phyloP scores from a whole-genome alignment of 2,113 vertebrate species.

The Protobothrops flavoviridis region DNA sequence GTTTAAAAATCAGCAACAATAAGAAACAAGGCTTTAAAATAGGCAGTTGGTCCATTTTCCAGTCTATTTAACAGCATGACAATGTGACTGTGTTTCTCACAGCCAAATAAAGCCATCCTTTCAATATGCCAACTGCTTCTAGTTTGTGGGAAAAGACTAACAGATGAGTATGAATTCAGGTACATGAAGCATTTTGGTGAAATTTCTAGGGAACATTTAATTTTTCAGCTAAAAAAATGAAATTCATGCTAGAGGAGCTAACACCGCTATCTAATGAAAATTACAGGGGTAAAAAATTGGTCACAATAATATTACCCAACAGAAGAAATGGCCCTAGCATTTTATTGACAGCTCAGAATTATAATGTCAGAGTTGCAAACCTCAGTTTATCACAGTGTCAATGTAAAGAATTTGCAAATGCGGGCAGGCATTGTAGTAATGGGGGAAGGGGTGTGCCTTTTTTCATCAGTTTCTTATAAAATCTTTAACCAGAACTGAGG shows the following conservation, averaged over 20 bases:
- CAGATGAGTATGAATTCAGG: neutral
- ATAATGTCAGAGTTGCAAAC: neutral
- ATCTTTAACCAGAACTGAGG: neutral
- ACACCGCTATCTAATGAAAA: neutral
- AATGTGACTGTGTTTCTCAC: constrained; percentile 1
- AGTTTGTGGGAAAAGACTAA: neutral
- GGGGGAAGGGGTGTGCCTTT: too few relatives aligned
- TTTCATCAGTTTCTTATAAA: neutral
- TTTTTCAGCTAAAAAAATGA: neutral
- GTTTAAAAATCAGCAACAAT: neutral
- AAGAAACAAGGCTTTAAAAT: constrained; percentile 2
- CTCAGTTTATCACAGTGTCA: neutral
- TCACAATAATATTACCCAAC: neutral
- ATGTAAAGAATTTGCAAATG: neutral
- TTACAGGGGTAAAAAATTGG: neutral
- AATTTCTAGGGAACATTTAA: neutral
- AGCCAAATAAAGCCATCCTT: constrained; percentile 12
- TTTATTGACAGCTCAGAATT: neutral
- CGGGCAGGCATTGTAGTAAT: neutral
- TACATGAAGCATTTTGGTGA: neutral
- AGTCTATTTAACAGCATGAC: constrained; percentile 29
- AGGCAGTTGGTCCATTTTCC: constrained; percentile 29
- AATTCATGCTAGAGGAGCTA: neutral
- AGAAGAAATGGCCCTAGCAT: neutral
- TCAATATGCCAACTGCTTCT: neutral